phyloP scores from a whole-genome alignment of 2,113 vertebrate species.

The Lagenorhynchus albirostris region DNA sequence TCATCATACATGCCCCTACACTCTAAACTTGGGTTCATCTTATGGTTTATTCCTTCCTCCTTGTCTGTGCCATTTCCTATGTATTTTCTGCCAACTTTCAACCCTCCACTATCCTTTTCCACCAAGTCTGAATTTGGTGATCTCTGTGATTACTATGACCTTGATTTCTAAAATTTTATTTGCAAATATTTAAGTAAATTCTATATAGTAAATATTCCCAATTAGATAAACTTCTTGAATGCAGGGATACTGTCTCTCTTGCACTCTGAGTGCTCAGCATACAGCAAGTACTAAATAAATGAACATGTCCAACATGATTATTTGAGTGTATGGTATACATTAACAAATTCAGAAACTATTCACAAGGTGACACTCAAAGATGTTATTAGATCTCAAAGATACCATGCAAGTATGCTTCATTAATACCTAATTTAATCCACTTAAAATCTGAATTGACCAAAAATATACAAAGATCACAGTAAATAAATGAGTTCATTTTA shows the following conservation, averaged over 20 bases:
- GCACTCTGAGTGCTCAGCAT: background rate
- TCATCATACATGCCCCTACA: background rate
- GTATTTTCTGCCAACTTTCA: background rate
- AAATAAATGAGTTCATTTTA: constrained; percentile 60
- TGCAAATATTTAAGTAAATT: constrained; percentile 13
- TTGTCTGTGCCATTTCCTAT: background rate
- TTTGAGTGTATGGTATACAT: background rate
- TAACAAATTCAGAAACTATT: constrained; percentile 37
- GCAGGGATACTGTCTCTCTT: background rate
- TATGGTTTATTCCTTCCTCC: background rate
- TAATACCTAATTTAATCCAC: constrained; percentile 14
- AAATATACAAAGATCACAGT: background rate
- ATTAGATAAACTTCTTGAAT: background rate
- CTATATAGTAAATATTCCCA: background rate
- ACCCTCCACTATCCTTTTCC: background rate
- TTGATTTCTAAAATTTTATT: background rate
- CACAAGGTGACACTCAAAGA: background rate
- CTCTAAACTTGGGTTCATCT: background rate
- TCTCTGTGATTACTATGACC: background rate
- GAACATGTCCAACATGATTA: background rate
- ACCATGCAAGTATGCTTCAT: background rate
- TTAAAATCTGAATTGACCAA: constrained; percentile 9
- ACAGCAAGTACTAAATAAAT: background rate
- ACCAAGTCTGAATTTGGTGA: background rate
- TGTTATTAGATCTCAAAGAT: background rate